Evolutionary conservation across 1,140 invertebrate genomes (phyloP), one percentile per base, ranked within the genome.

Genomic region (Rhyzopertha dominica): DNA sequence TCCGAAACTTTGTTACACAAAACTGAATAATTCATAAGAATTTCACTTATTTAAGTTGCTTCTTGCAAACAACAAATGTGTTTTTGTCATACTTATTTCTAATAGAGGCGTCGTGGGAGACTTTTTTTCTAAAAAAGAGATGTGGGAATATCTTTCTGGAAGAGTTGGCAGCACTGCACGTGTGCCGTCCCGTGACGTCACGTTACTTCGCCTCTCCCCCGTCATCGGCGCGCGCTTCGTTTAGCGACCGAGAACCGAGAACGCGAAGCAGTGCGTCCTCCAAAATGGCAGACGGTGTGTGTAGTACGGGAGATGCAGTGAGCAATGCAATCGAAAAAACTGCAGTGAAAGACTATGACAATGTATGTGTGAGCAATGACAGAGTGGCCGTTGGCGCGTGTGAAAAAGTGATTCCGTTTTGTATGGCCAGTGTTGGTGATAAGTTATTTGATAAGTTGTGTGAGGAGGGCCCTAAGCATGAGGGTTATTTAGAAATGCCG

Each of bases 211-310:
- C 35, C 41, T 43, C 30, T 37, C 47, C 45, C 43, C 25, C 41
- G 23, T 16, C 13, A 22, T n/a, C 57, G 43, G 45, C 34, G 62
- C 61, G 51, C 56, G 51, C 63, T 56, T 53, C 67, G 58, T 59
- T 54, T 44, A 18, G 38, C 42, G 44, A 34, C 49, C 30, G 28
- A 42, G 24, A 48, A 47, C 19, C 39, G 40, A 43, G 42, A 19
- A 43, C 34, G 25, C 32, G 4, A 43, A 43, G 47, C 54, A 56
- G 54, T 59, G 62, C 54, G 62, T 63, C 53, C 61, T 63, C n/a
- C 65, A 68, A 68, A 63, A 68, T 68, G 66, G 66, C 66, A 68
- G 66, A 68, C 62, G 66, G 65, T 62, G 57, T 66, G 62, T 61
- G 63, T 62, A 56, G 57, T 57, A n/a, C n/a, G n/a, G 63, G 54